phyloP scores from a whole-genome alignment of 2,113 vertebrate genomes.

The Todiramphus chloris region DNA sequence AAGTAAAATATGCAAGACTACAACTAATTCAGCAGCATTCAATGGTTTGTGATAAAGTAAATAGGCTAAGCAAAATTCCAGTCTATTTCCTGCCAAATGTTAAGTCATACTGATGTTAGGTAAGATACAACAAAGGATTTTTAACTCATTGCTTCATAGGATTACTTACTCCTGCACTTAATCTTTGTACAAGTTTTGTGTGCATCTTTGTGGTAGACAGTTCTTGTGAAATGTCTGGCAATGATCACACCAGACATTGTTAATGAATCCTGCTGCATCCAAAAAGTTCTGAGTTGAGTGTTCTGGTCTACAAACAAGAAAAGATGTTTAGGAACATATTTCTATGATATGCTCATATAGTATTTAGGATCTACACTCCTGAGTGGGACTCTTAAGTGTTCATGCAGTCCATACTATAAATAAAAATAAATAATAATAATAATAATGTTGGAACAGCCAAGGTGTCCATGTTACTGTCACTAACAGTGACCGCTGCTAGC shows the following conservation, averaged over 20 bases:
- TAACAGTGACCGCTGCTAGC: neutral
- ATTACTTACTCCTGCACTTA: neutral
- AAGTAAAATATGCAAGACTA: neutral
- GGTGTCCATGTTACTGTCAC: neutral
- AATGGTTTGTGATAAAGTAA: neutral
- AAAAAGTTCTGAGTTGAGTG: neutral
- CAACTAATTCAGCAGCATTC: neutral
- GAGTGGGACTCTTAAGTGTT: neutral
- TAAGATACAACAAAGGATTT: neutral
- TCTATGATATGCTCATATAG: neutral
- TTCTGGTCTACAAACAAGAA: neutral
- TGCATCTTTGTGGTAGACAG: neutral
- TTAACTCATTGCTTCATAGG: neutral
- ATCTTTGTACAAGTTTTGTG: neutral
- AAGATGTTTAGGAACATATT: neutral
- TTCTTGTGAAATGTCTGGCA: neutral
- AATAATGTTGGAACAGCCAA: neutral
- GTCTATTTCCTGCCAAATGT: conserved; percentile 11
- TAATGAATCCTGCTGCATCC: neutral
- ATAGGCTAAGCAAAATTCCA: neutral
- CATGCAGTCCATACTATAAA: neutral
- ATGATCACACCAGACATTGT: neutral
- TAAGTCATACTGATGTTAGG: neutral
- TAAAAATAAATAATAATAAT: neutral
- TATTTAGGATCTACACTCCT: neutral